Conservation (phyloP, 2,113 vertebrate species). For the Thermophis baileyi region DNA sequence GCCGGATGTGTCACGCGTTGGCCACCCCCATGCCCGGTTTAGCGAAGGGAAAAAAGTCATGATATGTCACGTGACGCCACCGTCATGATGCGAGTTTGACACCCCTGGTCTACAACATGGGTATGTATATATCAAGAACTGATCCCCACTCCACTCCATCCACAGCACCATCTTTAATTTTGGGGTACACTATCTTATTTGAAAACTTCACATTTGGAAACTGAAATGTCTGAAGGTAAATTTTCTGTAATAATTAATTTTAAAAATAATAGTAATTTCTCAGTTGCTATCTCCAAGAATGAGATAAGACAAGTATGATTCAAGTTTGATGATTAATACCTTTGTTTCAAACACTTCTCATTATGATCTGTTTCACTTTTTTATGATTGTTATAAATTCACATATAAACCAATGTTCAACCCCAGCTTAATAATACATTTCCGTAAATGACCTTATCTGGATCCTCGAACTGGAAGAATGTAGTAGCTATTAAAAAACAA, state of each 20-base stretch:
- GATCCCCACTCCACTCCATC: not conserved
- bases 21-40: rapidly evolving
- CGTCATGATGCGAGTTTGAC: too few species aligned
- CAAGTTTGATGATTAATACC: not conserved
- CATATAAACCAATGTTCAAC: not conserved
- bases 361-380: not conserved
- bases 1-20: too few species aligned
- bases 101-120: not conserved
- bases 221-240: not conserved
- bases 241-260: not conserved
- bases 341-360: not conserved
- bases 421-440: not conserved
- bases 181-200: not conserved
- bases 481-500: not conserved
- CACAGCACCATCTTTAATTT: not conserved
- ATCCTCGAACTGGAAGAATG: not conserved
- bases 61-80: too few species aligned
- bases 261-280: not conserved
- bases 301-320: not conserved
- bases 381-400: not conserved
- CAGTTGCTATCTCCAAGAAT: not conserved
- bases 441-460: not conserved
- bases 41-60: too few species aligned
- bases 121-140: not conserved
- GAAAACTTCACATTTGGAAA: not conserved